Percentiles rank a stretch among this genome's conserved stretches.
These are phyloP conservation scores for Adrianichthys oophorus DNA, from an alignment of 2,797 vertebrate species.

Conservation along the genomic window DNA sequence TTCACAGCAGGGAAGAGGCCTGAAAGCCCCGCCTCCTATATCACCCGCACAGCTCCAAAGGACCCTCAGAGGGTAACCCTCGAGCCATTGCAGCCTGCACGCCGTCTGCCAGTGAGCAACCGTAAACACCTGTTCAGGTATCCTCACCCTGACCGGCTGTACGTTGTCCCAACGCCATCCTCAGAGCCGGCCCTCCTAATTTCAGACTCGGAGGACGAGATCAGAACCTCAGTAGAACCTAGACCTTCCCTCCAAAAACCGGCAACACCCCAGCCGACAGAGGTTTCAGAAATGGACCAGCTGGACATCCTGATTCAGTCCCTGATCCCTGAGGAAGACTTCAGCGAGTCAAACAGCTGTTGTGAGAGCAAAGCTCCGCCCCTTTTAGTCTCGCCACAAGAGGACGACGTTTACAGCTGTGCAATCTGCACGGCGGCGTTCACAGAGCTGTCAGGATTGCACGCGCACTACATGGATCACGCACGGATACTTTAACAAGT, in stretches of 20 bases:
- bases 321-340: background rate
- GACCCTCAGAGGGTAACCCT: background rate
- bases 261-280: background rate
- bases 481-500: slow-evolving; percentile 6
- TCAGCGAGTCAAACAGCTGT: background rate
- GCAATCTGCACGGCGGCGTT: slow-evolving; percentile 43
- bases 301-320: slow-evolving; percentile 7
- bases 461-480: slow-evolving; percentile 52
- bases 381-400: background rate
- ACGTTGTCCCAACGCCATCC: slow-evolving; percentile 30
- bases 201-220: slow-evolving; percentile 25
- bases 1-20: slow-evolving; percentile 3
- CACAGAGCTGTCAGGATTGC: slow-evolving; percentile 33
- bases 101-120: slow-evolving; percentile 3
- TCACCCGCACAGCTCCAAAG: background rate
- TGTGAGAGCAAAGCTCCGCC: background rate
- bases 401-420: slow-evolving; percentile 18
- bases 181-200: slow-evolving; percentile 16
- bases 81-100: background rate
- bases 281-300: no score
- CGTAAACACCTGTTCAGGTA: slow-evolving; percentile 49
- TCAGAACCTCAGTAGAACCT: background rate
- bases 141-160: slow-evolving; percentile 53
- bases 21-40: background rate
- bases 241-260: background rate